Evolutionary conservation across 2,888 invertebrate genomes (phyloP), one percentile per base, ranked within the genome.

Genomic region (Ectemnius cavifrons): DNA sequence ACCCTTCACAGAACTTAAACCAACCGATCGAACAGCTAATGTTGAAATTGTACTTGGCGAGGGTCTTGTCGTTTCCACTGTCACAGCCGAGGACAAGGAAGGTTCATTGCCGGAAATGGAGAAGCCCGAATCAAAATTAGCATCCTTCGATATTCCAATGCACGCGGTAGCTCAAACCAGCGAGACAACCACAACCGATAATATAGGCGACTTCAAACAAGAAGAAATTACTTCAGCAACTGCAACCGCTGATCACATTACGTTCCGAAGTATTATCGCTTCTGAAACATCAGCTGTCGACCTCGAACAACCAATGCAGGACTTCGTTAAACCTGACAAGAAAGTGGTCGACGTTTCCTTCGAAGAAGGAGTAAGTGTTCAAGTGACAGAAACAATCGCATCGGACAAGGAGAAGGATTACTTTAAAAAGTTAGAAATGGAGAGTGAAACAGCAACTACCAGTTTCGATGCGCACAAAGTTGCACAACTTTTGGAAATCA

Each of bases 401-500:
- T 92, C 93, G 78, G 89, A 92, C 6, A 89, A 88, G 71, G 92
- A 93, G 58, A 88, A 85, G 60, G 91, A 87, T 45, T 89, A 89
- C 72, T 75, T 80, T 28, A 80, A 81, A 60, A 85, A 87, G 69
- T 46, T 85, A 13, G 78, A 86, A 65, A 83, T 84, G 1, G 71
- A 77, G 14, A 76, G 72, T n/a, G 87, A 89, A 84, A 91, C 84
- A n/a, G 91, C 88, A 63, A 92, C 92, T 3, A 88, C 87, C 59
- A 87, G 89, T 77, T 90, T 86, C 60, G 88, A 92, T 63, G 91
- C 92, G 16, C 92, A 93, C 78, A 91, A 89, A 77, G 93, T 94
- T 84, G 94, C 94, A 16, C 87, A 94, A 67, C 92, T 92, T 64
- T 92, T 92, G 79, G 93, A 94, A 92, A 91, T 93, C 28, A 90